A percentile compares a stretch with the other conserved stretches of the same genome.
These are phyloP conservation scores for Athalia rosae DNA, from an alignment of 2,888 invertebrate genomes.

Conservation along the genomic window DNA sequence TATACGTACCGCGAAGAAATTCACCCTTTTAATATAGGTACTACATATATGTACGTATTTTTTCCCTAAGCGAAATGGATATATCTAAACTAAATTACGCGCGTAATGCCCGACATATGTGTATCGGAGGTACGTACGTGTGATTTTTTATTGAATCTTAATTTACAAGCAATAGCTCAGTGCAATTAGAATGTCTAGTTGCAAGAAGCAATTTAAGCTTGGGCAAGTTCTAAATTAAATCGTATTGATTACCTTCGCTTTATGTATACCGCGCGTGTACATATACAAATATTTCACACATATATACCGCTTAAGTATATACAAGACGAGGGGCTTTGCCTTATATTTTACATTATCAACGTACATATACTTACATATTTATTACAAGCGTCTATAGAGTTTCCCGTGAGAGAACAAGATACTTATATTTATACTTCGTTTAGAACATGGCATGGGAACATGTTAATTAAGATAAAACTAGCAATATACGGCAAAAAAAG, in stretches of 20 bases:
- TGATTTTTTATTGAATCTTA: constrained; percentile 58
- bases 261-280: too few relatives aligned
- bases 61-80: too few relatives aligned
- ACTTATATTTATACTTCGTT: constrained; percentile 1
- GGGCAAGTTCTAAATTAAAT: constrained; percentile 61
- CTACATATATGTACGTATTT: too few relatives aligned
- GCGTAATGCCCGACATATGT: neutral
- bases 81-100: too few relatives aligned
- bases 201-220: constrained; percentile 54
- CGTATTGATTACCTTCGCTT: constrained; percentile 52
- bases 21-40: too few relatives aligned
- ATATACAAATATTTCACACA: neutral
- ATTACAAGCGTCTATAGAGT: too few relatives aligned
- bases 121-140: neutral
- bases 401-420: constrained; percentile 40
- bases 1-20: too few relatives aligned
- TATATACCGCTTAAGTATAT: neutral
- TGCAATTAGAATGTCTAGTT: constrained; percentile 61
- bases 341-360: too few relatives aligned
- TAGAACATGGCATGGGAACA: constrained; percentile 30
- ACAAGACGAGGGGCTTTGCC: constrained; percentile 10
- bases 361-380: too few relatives aligned
- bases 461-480: constrained; percentile 43
- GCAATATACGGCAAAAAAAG: constrained; percentile 18
- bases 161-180: constrained; percentile 57